These are phyloP conservation scores for Holotrichia oblita DNA, from an alignment of 1,140 invertebrate species.

Conservation along the genomic window DNA sequence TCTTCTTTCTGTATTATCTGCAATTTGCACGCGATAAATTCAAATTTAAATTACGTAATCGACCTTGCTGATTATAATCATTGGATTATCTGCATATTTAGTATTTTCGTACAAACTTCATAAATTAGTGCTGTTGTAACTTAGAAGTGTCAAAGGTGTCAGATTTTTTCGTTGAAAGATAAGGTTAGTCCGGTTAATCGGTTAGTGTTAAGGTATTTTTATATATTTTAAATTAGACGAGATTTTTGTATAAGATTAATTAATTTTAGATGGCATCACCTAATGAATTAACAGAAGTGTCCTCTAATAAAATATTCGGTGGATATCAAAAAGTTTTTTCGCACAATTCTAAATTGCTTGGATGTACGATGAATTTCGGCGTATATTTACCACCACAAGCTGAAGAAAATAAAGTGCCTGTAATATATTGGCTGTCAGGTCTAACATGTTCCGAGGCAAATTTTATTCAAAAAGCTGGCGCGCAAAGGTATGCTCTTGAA, in stretches of 20 bases:
- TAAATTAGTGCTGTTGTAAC: not conserved
- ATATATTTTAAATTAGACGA: no score
- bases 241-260: not conserved
- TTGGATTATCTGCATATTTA: not conserved
- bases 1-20: not conserved
- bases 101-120: not conserved
- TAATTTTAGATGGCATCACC: conserved; percentile 47
- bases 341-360: conserved; percentile 81
- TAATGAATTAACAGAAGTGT: conserved; percentile 66
- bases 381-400: conserved; percentile 86
- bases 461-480: conserved; percentile 94
- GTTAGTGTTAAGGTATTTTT: not conserved
- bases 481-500: conserved; percentile 75
- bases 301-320: conserved; percentile 79
- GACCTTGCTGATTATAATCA: not conserved
- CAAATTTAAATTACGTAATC: not conserved
- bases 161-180: not conserved
- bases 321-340: conserved; percentile 87
- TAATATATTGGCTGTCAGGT: conserved; percentile 94
- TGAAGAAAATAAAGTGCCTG: conserved; percentile 77
- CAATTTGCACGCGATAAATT: not conserved
- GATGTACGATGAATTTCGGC: conserved; percentile 94
- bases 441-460: conserved; percentile 96
- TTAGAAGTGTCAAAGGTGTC: not conserved
- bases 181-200: not conserved